Evolutionary conservation across 1,140 invertebrate genomes (phyloP), one percentile per base, ranked within the genome.

Genomic region (Gryon sp.): DNA sequence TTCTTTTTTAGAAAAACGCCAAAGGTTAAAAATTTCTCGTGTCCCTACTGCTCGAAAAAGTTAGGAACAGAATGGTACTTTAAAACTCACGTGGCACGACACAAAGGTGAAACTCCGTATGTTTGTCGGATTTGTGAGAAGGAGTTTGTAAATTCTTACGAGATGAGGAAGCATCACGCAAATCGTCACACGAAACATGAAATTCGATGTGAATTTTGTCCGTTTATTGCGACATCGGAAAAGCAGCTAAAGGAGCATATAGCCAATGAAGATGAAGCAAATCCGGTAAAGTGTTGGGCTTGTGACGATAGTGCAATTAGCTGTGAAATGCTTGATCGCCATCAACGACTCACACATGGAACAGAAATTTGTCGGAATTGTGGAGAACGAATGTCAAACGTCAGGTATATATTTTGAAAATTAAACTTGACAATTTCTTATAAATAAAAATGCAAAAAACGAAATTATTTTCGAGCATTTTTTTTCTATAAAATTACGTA

Each of bases 21-120:
- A 28, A 75, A 75, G n/a, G 26, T 48, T 0, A 86, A 86, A 41
- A 75, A 78, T 3, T 87, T 87, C 19, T 65, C 75, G 3, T 89
- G 87, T 52, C 74, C 76, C 0, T 83, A 83, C 14, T 89, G 88
- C n/a, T 63, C 69, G 0, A 88, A 89, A 60, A 53, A 72, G 32
- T 82, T 88, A 0, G 83, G 80, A 1, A 88, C 86, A 1, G 83
- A 86, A 16, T 88, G 86, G 83, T 88, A 88, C 26, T 88, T 86
- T 16, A 86, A 86, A 43, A 72, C 84, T 4, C 88, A 89, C 5
- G 45, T 87, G 1, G 82, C 83, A 0, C 81, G 73, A n/a, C 88
- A 89, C 46, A 82, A 78, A 12, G 82, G 82, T 2, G 80, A 84
- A 26, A 81, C 83, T 1, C 80, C 43, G 0, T 84, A 83, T 22